Conservation (phyloP, 2,797 vertebrate genomes). For the Diplodus sargus region DNA sequence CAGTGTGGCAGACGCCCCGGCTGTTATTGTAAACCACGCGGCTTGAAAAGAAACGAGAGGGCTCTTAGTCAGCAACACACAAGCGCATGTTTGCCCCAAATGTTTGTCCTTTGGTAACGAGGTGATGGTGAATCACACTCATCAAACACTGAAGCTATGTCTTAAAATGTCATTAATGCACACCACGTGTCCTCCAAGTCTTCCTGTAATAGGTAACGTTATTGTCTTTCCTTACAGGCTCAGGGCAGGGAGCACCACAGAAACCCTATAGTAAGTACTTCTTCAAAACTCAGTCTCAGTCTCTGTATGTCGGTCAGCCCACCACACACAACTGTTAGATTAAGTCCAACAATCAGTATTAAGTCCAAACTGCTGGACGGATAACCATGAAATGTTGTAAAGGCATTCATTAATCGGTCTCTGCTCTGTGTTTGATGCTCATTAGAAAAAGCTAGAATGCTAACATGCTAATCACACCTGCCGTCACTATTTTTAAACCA, state of each 20-base stretch:
- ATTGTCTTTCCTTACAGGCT: constrained; percentile 68
- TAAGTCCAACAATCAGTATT: no score
- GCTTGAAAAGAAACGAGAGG: neutral
- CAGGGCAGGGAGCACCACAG: constrained; percentile 83
- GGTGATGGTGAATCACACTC: neutral
- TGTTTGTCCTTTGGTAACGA: neutral
- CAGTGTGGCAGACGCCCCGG: neutral
- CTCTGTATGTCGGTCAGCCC: neutral
- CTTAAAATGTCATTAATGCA: neutral
- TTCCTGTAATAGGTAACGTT: constrained; percentile 3
- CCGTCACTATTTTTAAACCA: no score
- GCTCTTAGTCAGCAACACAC: neutral
- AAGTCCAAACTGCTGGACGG: no score
- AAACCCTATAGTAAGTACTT: constrained; percentile 82
- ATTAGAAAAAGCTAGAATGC: neutral
- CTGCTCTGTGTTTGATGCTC: neutral
- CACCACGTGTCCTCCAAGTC: neutral
- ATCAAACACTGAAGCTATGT: neutral
- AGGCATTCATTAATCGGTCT: neutral
- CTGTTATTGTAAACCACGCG: neutral
- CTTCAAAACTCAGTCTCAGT: neutral
- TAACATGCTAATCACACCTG: neutral
- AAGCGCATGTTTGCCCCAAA: neutral
- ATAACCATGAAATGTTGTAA: neutral
- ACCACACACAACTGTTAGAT: no score